These are phyloP conservation scores for pig (Sus scrofa) DNA, from an alignment of 2,113 vertebrate species.

Conservation along the genomic window DNA sequence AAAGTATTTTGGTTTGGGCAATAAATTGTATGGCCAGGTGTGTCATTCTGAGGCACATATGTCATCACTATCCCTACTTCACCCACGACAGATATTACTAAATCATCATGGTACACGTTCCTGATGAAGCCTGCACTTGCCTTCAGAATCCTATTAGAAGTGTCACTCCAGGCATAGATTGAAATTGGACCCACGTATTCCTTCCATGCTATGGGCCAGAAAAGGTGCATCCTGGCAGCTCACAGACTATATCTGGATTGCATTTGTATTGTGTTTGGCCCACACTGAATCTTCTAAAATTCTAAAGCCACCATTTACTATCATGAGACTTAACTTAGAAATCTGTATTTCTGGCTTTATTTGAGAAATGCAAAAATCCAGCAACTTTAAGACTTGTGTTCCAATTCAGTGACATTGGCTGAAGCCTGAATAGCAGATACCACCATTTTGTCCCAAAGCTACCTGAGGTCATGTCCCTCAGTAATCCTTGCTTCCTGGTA, in stretches of 20 bases:
- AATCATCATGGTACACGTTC: background rate
- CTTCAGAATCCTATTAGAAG: background rate
- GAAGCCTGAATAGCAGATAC: background rate
- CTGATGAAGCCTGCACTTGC: background rate
- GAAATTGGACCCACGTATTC: background rate
- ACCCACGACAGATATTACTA: background rate
- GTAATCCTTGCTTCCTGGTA: background rate
- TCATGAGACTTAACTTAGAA: background rate
- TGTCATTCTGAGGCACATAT: background rate
- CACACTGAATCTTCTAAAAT: background rate
- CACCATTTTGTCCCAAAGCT: background rate
- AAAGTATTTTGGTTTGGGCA: background rate
- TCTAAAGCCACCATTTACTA: background rate
- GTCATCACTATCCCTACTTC: background rate
- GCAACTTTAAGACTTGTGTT: background rate
- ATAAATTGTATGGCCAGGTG: background rate
- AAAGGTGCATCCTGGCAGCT: background rate
- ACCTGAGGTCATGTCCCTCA: background rate
- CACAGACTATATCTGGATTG: background rate
- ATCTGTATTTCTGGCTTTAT: background rate
- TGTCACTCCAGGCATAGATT: background rate
- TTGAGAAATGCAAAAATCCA: conserved; percentile 22
- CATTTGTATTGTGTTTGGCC: conserved; percentile 3
- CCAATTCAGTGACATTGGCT: background rate
- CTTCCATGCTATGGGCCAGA: background rate